Evolutionary conservation across 2,888 invertebrate species (phyloP).

Genomic region (Conchocele bisecta): DNA sequence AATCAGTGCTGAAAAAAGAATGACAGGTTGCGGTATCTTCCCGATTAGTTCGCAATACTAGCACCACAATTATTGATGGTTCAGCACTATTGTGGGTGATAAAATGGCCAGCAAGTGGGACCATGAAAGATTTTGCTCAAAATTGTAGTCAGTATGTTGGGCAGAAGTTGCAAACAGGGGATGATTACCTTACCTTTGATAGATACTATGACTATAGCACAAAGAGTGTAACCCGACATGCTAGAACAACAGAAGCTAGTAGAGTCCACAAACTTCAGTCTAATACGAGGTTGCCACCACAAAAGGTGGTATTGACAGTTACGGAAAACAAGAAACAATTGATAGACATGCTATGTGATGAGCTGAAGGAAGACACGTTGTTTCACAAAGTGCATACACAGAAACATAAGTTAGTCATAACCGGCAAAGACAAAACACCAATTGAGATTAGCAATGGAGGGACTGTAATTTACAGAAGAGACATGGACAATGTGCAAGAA

Average conservation of each 20-base stretch:
- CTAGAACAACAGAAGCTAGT: too few relatives aligned
- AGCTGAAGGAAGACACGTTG: not conserved
- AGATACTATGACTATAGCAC: too few relatives aligned
- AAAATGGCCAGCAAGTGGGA: not conserved
- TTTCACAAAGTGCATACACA: not conserved
- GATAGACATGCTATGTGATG: too few relatives aligned
- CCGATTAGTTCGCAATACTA: not conserved
- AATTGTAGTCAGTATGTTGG: too few relatives aligned
- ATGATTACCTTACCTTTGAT: too few relatives aligned
- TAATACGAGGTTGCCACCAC: too few relatives aligned
- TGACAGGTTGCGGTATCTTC: not conserved
- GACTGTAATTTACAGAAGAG: not conserved
- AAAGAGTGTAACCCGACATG: too few relatives aligned
- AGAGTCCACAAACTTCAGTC: too few relatives aligned
- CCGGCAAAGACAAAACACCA: not conserved
- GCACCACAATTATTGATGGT: not conserved
- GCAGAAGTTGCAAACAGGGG: too few relatives aligned
- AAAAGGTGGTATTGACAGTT: too few relatives aligned
- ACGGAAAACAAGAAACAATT: too few relatives aligned
- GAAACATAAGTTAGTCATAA: not conserved
- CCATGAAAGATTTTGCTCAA: too few relatives aligned
- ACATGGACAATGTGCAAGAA: constrained; percentile 4
- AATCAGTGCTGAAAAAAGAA: constrained; percentile 7
- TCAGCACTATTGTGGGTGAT: not conserved
- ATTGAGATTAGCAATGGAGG: not conserved